Conservation (phyloP, 1,140 invertebrate genomes). For the Cydia fagiglandana region DNA sequence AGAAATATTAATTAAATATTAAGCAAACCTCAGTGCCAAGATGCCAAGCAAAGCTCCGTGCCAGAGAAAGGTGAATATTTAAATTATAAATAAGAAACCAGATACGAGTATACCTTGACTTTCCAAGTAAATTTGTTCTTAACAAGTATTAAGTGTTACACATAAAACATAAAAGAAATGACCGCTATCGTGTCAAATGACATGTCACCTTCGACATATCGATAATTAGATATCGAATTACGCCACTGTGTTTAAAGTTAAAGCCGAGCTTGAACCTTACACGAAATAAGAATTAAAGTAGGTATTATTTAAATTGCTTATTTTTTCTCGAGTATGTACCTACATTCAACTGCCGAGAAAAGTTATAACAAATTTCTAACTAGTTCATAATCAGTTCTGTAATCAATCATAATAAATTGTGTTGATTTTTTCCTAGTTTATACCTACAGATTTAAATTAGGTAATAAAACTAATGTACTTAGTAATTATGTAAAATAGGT, state of each 20-base stretch:
- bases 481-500: too few species aligned
- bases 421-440: too few species aligned
- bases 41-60: neutral
- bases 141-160: neutral
- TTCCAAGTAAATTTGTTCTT: neutral
- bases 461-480: too few species aligned
- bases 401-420: too few species aligned
- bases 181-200: neutral
- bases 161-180: slow-evolving; percentile 7
- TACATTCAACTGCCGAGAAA: too few species aligned
- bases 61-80: neutral
- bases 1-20: too few species aligned
- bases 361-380: too few species aligned
- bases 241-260: slow-evolving; percentile 7
- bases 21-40: neutral
- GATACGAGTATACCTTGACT: neutral
- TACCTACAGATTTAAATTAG: too few species aligned
- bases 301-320: too few species aligned
- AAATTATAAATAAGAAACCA: neutral
- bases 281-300: neutral
- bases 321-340: too few species aligned
- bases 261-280: slow-evolving; percentile 12
- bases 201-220: slow-evolving; percentile 15
- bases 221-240: slow-evolving; percentile 19
- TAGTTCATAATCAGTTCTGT: too few species aligned